Evolutionary conservation across 2,888 invertebrate species (phyloP).

Genomic region (Exephanes ischioxanthus): DNA sequence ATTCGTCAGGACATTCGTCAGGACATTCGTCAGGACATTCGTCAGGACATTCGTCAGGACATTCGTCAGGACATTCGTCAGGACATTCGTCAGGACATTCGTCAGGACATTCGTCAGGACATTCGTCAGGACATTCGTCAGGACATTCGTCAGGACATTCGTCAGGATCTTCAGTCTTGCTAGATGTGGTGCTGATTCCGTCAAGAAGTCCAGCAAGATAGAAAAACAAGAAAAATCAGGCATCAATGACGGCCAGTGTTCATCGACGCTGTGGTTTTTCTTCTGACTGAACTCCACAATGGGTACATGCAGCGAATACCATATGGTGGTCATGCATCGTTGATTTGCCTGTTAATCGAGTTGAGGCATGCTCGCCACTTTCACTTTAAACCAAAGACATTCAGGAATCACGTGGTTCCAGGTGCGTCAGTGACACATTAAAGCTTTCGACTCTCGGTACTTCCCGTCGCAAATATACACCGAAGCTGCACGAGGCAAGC

Average conservation of each 20-base stretch:
- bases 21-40: too few relatives aligned
- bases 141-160: too few relatives aligned
- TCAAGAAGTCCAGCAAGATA: background rate
- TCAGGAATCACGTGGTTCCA: background rate
- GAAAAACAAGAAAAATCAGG: background rate
- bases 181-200: background rate
- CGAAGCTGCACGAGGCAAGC: background rate
- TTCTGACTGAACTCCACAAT: background rate
- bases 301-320: too few relatives aligned
- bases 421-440: background rate
- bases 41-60: too few relatives aligned
- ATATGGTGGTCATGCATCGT: too few relatives aligned
- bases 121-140: too few relatives aligned
- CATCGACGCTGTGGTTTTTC: background rate
- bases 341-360: background rate
- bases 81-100: too few relatives aligned
- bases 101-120: background rate
- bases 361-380: background rate
- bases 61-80: too few relatives aligned
- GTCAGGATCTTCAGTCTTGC: too few relatives aligned
- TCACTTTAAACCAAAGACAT: background rate
- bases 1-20: too few relatives aligned
- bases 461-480: slow-evolving; percentile 1
- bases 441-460: background rate
- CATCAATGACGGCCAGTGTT: too few relatives aligned